phyloP scores from a whole-genome alignment of 37 sponge, comb jelly and placozoan species.

The Beroe forskalii region DNA sequence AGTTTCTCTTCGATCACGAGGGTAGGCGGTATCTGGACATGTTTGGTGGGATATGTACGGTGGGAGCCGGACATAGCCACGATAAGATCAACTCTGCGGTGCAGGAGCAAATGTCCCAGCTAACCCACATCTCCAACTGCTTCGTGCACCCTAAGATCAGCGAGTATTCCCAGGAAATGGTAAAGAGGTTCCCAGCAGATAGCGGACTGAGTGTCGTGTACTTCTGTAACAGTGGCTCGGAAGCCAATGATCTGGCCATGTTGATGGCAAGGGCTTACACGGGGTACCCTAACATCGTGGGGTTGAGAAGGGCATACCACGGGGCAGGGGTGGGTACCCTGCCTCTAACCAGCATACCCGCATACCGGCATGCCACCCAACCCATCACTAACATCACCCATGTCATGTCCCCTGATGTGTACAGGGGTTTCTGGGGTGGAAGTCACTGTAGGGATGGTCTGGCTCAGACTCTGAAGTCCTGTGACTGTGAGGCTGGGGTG shows the following conservation, averaged over 20 bases:
- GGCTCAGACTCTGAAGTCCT: conserved; percentile 66
- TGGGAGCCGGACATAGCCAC: conserved; percentile 93
- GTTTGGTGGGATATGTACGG: conserved; percentile 88
- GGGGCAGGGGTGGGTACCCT: conserved; percentile 75
- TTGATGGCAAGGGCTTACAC: conserved; percentile 88
- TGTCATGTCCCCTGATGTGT: conserved; percentile 89
- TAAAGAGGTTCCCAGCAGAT: conserved; percentile 75
- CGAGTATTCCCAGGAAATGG: conserved; percentile 80
- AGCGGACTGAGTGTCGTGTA: conserved; percentile 76
- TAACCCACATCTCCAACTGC: conserved; percentile 92
- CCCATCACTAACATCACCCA: conserved; percentile 65
- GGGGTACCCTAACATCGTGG: conserved; percentile 79
- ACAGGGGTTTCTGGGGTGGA: conserved; percentile 93
- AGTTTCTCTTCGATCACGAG: conserved; percentile 86
- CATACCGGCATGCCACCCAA: conserved; percentile 72
- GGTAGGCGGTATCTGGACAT: conserved; percentile 88
- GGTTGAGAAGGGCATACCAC: conserved; percentile 84
- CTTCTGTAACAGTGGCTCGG: conserved; percentile 93
- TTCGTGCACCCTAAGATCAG: conserved; percentile 81
- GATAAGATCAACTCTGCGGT: conserved; percentile 74
- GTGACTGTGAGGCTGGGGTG: conserved; percentile 67
- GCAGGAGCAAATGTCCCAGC: conserved; percentile 72
- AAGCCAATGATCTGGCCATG: conserved; percentile 95
- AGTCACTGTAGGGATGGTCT: conserved; percentile 79
- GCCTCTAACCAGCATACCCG: conserved; percentile 73